Percentiles rank a stretch among this genome's conserved stretches.
Conservation (phyloP, 2,888 invertebrate species). For the Synergus gifuensis region DNA sequence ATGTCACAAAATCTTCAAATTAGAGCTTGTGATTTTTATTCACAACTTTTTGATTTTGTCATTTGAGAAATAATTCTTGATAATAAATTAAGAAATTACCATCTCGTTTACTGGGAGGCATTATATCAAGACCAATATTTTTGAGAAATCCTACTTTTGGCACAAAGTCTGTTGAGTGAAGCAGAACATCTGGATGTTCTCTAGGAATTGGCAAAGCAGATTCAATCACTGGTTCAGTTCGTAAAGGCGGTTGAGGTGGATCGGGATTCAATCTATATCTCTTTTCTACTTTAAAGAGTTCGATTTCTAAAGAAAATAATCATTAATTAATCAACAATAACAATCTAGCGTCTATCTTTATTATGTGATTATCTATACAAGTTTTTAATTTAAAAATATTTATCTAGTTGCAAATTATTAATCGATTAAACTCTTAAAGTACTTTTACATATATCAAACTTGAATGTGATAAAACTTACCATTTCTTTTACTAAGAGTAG, state of each 20-base stretch:
- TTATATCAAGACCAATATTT: constrained; percentile 80
- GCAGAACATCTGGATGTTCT: constrained; percentile 78
- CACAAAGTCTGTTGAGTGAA: constrained; percentile 78
- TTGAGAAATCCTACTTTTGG: constrained; percentile 82
- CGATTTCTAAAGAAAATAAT: constrained; percentile 77
- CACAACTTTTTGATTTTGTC: no score
- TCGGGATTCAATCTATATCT: constrained; percentile 79
- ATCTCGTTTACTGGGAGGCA: constrained; percentile 80
- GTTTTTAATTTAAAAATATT: no score
- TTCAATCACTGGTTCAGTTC: constrained; percentile 71
- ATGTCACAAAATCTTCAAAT: no score
- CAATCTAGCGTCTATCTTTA: no score
- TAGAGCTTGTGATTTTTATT: no score
- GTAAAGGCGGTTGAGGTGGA: constrained; percentile 78
- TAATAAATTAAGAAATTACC: constrained; percentile 77
- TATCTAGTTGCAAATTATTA: background rate
- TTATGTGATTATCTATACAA: no score
- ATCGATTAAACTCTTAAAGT: background rate
- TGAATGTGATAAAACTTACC: constrained; percentile 77
- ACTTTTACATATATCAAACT: background rate
- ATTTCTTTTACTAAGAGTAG: constrained; percentile 81
- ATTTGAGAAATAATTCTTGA: background rate
- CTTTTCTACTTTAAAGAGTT: constrained; percentile 82
- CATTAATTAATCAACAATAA: background rate
- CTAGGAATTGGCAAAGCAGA: constrained; percentile 79